phyloP scores from a whole-genome alignment of 2,888 invertebrate species.

The Tuberolachnus salignus region DNA sequence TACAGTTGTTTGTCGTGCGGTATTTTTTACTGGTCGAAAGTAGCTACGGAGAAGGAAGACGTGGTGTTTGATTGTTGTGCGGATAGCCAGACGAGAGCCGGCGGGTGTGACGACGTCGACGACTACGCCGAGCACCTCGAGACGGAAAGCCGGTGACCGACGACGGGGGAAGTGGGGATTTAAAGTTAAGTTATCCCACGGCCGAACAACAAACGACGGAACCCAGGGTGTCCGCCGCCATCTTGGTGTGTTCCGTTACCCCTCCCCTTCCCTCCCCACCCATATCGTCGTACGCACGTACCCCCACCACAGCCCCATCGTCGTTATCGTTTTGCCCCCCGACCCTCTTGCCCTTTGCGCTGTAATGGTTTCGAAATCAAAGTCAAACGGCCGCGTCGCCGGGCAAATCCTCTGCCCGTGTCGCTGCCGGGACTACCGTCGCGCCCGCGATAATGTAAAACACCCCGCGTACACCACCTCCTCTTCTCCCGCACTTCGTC shows the following conservation, averaged over 20 bases:
- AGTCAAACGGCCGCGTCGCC: constrained; percentile 55
- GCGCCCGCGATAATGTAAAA: constrained; percentile 55
- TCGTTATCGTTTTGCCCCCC: constrained; percentile 23
- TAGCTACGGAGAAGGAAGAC: no score
- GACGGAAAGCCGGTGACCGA: constrained; percentile 1
- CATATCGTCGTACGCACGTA: constrained; percentile 18
- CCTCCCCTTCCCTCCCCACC: background rate
- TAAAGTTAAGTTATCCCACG: constrained; percentile 54
- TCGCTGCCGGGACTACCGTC: constrained; percentile 39
- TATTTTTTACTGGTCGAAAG: no score
- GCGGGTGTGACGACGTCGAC: background rate
- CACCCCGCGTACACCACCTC: constrained; percentile 43
- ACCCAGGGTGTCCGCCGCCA: constrained; percentile 55
- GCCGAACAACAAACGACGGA: constrained; percentile 54
- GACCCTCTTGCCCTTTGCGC: background rate
- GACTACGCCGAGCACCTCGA: background rate
- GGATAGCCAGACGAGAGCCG: background rate
- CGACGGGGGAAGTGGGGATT: background rate
- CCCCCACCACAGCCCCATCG: background rate
- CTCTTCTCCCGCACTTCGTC: background rate
- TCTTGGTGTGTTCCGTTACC: constrained; percentile 51
- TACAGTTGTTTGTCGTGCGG: no score
- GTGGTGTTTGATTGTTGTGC: no score
- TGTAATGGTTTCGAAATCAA: constrained; percentile 52
- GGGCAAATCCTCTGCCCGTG: constrained; percentile 52